Percentiles rank a stretch among this genome's conserved stretches.
Conservation (phyloP, 2,797 vertebrate species). For the Poecilia wingei region DNA sequence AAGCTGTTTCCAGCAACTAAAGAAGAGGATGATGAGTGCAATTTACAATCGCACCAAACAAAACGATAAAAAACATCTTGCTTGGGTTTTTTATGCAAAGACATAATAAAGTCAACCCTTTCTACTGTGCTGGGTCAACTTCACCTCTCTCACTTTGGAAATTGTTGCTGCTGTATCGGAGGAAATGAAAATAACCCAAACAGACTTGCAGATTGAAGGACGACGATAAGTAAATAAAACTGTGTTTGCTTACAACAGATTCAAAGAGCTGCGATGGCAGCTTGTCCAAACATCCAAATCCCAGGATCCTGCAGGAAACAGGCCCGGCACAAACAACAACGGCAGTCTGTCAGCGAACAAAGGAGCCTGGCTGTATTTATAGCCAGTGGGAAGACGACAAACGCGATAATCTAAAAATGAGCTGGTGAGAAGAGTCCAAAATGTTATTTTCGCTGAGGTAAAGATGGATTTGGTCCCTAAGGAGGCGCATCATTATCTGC, state of each 20-base stretch:
- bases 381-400: background rate
- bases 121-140: background rate
- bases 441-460: background rate
- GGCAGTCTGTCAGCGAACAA: background rate
- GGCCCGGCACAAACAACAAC: background rate
- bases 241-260: background rate
- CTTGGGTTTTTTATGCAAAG: background rate
- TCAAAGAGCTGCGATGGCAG: conserved; percentile 6
- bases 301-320: conserved; percentile 3
- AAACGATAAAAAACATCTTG: background rate
- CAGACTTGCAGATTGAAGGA: background rate
- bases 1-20: background rate
- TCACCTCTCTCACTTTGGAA: background rate
- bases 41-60: background rate
- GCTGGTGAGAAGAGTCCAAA: background rate
- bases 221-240: background rate
- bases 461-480: background rate
- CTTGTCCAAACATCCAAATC: conserved; percentile 3
- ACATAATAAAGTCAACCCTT: background rate
- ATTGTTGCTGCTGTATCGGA: background rate
- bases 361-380: background rate
- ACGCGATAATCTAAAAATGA: background rate
- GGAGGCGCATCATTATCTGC: background rate
- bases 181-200: background rate
- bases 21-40: background rate